Evolutionary conservation across 2,888 invertebrate species (phyloP).

Genomic region (Lampropteryx suffumata): DNA sequence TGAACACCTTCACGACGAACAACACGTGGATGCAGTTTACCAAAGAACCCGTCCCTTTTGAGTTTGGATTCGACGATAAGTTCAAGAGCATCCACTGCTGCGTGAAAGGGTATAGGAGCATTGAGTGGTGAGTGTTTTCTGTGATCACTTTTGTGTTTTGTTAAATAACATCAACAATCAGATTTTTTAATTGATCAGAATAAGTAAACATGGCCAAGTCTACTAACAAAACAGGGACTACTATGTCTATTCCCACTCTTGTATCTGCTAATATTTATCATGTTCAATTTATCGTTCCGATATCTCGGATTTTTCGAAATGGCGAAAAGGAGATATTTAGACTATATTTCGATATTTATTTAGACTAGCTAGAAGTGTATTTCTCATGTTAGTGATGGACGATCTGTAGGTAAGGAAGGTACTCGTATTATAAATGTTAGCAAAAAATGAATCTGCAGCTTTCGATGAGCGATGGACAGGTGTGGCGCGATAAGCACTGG

Average conservation of each 20-base stretch:
- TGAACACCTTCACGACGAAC: slow-evolving; percentile 81
- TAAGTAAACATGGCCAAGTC: too few relatives aligned
- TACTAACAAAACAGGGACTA: too few relatives aligned
- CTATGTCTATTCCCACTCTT: too few relatives aligned
- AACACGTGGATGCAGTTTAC: slow-evolving; percentile 88
- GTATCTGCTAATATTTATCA: too few relatives aligned
- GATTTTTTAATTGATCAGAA: too few relatives aligned
- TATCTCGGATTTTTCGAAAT: too few relatives aligned
- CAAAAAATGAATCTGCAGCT: slow-evolving; percentile 39
- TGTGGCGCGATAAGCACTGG: slow-evolving; percentile 79
- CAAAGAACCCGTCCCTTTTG: slow-evolving; percentile 86
- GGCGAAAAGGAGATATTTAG: too few relatives aligned
- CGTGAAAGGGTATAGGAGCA: slow-evolving; percentile 89
- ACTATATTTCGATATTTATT: too few relatives aligned
- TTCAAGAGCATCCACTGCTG: slow-evolving; percentile 91
- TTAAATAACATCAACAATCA: too few relatives aligned
- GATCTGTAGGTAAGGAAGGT: background rate
- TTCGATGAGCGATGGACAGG: slow-evolving; percentile 77
- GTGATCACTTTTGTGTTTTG: background rate
- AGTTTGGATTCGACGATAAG: slow-evolving; percentile 86
- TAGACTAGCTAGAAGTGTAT: too few relatives aligned
- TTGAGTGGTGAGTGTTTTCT: slow-evolving; percentile 87
- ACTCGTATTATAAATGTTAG: slow-evolving; percentile 5
- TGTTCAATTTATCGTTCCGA: too few relatives aligned
- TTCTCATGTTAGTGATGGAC: too few relatives aligned